Conservation (phyloP, 2,888 invertebrate species). For the Anagyrus pseudococci region DNA sequence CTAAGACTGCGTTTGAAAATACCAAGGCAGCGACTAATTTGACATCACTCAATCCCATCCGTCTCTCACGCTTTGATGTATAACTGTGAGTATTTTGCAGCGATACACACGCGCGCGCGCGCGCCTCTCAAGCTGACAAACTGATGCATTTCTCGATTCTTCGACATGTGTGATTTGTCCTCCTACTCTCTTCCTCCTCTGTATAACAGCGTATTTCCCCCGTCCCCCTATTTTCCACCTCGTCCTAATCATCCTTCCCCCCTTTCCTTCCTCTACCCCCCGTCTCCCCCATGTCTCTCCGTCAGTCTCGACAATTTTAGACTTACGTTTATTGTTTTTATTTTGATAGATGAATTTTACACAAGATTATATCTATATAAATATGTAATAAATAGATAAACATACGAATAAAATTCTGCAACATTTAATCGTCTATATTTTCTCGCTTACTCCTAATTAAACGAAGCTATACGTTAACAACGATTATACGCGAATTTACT, state of each 20-base stretch:
- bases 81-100: too few species aligned
- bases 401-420: slow-evolving; percentile 55
- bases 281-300: slow-evolving; percentile 34
- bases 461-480: background rate
- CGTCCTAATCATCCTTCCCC: too few species aligned
- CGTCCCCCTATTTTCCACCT: too few species aligned
- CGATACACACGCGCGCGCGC: too few species aligned
- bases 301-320: slow-evolving; percentile 47
- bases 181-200: slow-evolving; percentile 19
- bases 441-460: background rate
- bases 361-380: slow-evolving; percentile 56
- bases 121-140: too few species aligned
- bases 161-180: slow-evolving; percentile 29
- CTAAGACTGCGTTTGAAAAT: too few species aligned
- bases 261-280: background rate
- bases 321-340: slow-evolving; percentile 56
- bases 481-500: background rate
- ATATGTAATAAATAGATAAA: slow-evolving; percentile 58
- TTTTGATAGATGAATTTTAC: slow-evolving; percentile 59
- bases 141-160: background rate
- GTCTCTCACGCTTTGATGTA: too few species aligned
- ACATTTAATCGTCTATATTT: slow-evolving; percentile 43
- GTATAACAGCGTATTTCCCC: too few species aligned
- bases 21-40: too few species aligned
- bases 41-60: too few species aligned